Evolutionary conservation across 2,797 vertebrate genomes (phyloP).

Genomic region (Vireo griseus): DNA sequence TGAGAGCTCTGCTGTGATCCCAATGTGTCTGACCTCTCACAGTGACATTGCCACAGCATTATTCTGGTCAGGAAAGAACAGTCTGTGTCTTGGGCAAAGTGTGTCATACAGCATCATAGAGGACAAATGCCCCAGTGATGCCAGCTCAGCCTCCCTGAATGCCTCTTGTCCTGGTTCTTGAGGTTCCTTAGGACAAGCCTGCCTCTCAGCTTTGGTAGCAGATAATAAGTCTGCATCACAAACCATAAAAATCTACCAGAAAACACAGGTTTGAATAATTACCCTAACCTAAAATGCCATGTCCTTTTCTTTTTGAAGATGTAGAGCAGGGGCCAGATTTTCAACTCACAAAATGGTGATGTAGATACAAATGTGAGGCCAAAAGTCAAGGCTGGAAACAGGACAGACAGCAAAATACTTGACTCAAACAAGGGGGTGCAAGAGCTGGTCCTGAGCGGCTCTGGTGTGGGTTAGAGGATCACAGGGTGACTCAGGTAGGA

Average conservation of each 20-base stretch:
- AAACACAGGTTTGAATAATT: not conserved
- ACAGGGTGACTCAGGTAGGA: not conserved
- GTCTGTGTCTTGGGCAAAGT: not conserved
- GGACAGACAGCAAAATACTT: not conserved
- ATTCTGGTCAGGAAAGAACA: not conserved
- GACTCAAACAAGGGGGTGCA: fast-evolving
- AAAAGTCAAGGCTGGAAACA: not conserved
- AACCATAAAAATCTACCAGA: not conserved
- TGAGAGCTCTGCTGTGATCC: not conserved
- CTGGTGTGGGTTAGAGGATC: not conserved
- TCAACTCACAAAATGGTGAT: not conserved
- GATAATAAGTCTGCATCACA: not conserved
- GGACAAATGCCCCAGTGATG: not conserved
- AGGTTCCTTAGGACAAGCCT: not conserved
- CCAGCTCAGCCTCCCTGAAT: not conserved
- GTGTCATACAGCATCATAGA: not conserved
- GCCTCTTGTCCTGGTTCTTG: not conserved
- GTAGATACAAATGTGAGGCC: not conserved
- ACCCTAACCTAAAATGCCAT: not conserved
- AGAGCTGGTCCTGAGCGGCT: not conserved
- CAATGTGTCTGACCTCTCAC: fast-evolving
- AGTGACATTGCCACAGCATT: fast-evolving
- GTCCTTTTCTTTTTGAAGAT: not conserved
- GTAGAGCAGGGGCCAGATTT: not conserved
- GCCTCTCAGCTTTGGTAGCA: not conserved